Conservation (phyloP, 2,797 vertebrate species). For the Myotis daubentonii region DNA sequence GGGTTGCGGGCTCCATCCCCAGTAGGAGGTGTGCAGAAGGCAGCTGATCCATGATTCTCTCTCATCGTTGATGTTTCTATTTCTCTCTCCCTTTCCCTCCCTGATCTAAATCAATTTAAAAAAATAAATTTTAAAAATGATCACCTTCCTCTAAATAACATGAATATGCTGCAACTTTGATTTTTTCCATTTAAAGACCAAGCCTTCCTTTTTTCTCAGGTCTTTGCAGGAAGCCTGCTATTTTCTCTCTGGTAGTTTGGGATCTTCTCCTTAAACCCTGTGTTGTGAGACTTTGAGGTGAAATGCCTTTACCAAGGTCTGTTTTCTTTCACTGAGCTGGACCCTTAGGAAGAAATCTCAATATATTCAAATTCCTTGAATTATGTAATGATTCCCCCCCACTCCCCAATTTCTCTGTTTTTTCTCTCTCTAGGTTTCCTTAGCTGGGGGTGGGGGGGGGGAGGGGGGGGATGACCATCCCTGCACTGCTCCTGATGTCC, state of each 20-base stretch:
- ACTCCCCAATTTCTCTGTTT: not conserved
- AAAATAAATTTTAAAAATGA: no score
- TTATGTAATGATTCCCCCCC: not conserved
- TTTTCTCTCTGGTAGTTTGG: not conserved
- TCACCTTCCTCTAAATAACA: not conserved
- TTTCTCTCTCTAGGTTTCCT: not conserved
- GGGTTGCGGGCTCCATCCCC: no score
- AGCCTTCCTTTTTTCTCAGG: not conserved
- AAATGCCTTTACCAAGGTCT: not conserved
- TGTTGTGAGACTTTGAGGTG: not conserved
- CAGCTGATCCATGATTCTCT: no score
- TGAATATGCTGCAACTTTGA: not conserved
- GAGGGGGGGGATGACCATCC: not conserved
- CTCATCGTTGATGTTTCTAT: no score
- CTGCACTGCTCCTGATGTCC: not conserved
- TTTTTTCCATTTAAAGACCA: not conserved
- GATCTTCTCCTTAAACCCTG: not conserved
- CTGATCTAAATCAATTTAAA: no score
- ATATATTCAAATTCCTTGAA: not conserved
- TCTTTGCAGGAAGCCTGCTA: not conserved
- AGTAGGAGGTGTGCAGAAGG: no score
- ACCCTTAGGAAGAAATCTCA: not conserved
- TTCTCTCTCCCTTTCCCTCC: no score
- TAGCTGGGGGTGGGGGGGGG: accelerated
- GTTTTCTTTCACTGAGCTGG: not conserved